A percentile compares a stretch with the other conserved stretches of the same genome.
phyloP scores from a whole-genome alignment of 2,113 vertebrate genomes.

The Tamias sibiricus region DNA sequence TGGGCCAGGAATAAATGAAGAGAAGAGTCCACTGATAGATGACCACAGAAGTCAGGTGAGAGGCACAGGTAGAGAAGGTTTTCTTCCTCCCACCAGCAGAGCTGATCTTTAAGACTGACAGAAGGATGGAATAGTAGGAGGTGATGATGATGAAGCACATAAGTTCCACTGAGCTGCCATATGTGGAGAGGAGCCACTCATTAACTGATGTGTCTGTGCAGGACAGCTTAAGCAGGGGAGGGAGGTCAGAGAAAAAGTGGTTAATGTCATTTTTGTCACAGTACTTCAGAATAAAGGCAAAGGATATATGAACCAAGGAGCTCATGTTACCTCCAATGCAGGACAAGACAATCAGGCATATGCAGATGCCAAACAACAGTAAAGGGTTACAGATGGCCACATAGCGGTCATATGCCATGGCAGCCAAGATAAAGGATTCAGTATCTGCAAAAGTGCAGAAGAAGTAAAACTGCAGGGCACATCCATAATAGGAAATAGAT shows the following conservation, averaged over 20 bases:
- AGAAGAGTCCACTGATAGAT: constrained; percentile 66
- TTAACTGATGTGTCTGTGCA: constrained; percentile 29
- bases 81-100: not conserved
- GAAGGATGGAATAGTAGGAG: constrained; percentile 61
- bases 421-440: not conserved
- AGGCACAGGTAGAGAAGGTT: constrained; percentile 28
- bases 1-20: constrained; percentile 63
- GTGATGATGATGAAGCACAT: constrained; percentile 57
- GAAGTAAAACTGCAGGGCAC: constrained; percentile 10
- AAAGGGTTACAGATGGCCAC: constrained; percentile 8
- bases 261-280: not conserved
- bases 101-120: not conserved
- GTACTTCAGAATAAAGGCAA: constrained; percentile 29
- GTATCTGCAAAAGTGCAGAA: not conserved
- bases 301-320: not conserved
- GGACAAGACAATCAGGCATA: not conserved
- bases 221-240: not conserved
- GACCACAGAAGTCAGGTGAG: constrained; percentile 24
- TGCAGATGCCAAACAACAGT: not conserved
- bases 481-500: constrained; percentile 1
- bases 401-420: not conserved
- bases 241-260: constrained; percentile 18
- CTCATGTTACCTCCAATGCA: constrained; percentile 40
- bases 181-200: constrained; percentile 61
- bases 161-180: constrained; percentile 60